Evolutionary conservation across 1,140 invertebrate species (phyloP).

Genomic region (Dendrolimus punctatus): DNA sequence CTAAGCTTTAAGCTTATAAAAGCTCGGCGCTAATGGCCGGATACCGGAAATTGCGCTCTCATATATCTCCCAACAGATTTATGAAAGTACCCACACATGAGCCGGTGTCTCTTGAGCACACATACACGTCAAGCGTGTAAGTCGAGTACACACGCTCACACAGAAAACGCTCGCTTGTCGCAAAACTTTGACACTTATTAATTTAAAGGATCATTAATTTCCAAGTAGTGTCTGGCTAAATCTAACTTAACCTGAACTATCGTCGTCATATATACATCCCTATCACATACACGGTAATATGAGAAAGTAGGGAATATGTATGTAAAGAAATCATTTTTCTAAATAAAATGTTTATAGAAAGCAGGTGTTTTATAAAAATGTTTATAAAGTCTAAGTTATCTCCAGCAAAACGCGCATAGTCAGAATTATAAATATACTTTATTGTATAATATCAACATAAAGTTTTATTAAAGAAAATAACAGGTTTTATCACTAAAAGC

Average conservation of each 20-base stretch:
- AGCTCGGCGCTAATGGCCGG: slow-evolving; percentile 84
- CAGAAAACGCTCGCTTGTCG: slow-evolving; percentile 17
- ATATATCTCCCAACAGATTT: slow-evolving; percentile 89
- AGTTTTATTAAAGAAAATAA: too few species aligned
- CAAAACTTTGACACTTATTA: slow-evolving; percentile 63
- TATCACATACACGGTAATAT: too few species aligned
- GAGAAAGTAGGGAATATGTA: too few species aligned
- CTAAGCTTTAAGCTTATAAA: slow-evolving; percentile 75
- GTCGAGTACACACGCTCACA: slow-evolving; percentile 15
- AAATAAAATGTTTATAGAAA: too few species aligned
- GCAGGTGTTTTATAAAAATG: too few species aligned
- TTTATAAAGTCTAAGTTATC: too few species aligned
- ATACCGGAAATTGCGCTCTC: slow-evolving; percentile 90
- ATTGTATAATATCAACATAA: too few species aligned
- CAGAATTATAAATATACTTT: too few species aligned
- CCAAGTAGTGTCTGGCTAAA: slow-evolving; percentile 28
- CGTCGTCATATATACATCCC: not conserved
- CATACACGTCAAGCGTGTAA: slow-evolving; percentile 25
- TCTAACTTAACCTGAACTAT: slow-evolving; percentile 29
- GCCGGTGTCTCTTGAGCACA: slow-evolving; percentile 42
- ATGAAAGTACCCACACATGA: slow-evolving; percentile 82
- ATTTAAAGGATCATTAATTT: slow-evolving; percentile 62
- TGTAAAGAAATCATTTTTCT: too few species aligned
- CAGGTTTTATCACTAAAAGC: too few species aligned
- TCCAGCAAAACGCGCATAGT: too few species aligned